These are phyloP conservation scores for Listronotus bonariensis DNA, from an alignment of 1,140 invertebrate species.

Conservation along the genomic window DNA sequence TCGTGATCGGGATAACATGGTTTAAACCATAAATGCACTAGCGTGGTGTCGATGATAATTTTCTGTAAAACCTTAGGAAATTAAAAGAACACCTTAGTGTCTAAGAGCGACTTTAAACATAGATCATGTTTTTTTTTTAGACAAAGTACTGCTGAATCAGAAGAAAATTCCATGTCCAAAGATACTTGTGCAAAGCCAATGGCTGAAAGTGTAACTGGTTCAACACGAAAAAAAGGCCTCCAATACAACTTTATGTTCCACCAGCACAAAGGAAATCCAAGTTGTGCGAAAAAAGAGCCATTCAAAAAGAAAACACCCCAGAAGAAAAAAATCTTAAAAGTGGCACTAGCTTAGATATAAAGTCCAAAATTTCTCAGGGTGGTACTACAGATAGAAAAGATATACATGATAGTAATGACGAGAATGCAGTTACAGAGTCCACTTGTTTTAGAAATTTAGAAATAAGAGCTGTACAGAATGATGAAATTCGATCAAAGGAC, in stretches of 20 bases:
- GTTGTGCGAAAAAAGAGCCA: background rate
- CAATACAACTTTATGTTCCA: slow-evolving; percentile 48
- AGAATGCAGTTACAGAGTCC: background rate
- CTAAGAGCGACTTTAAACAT: background rate
- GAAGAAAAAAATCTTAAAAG: background rate
- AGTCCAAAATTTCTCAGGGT: no score
- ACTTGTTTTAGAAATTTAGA: no score
- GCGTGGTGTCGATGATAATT: no score
- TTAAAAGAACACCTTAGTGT: no score
- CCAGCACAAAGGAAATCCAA: slow-evolving; percentile 46
- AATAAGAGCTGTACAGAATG: background rate
- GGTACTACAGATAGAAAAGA: no score
- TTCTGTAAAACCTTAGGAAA: no score
- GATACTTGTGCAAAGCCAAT: slow-evolving; percentile 24
- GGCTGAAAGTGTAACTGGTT: slow-evolving; percentile 30
- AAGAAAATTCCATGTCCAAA: slow-evolving; percentile 15
- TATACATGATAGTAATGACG: background rate
- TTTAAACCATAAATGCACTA: no score
- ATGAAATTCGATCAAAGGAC: no score
- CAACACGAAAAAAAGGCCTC: slow-evolving; percentile 39
- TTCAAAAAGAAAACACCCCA: background rate
- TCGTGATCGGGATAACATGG: no score
- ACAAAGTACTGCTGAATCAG: slow-evolving; percentile 1
- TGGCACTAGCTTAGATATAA: no score
- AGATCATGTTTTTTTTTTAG: slow-evolving; percentile 2